These are phyloP conservation scores for Ambastaia sidthimunki DNA, from an alignment of 2,797 vertebrate species.

Conservation along the genomic window DNA sequence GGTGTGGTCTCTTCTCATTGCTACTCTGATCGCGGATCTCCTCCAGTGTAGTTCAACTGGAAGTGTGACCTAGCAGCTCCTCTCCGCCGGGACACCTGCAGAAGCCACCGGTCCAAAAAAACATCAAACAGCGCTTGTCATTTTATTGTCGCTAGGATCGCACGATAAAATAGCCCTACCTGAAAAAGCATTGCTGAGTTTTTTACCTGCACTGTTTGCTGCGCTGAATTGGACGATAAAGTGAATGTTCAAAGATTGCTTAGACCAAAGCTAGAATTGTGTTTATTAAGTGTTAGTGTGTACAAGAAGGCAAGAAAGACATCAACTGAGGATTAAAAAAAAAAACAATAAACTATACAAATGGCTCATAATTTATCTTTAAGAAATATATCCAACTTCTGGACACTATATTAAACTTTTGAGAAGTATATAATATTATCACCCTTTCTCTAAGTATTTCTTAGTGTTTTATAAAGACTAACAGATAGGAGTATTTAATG, in stretches of 20 bases:
- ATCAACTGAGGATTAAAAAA: too few relatives aligned
- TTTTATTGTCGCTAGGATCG: not conserved
- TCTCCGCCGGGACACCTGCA: conserved; percentile 41
- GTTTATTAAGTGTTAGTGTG: not conserved
- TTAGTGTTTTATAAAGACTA: not conserved
- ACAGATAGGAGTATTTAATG: not conserved
- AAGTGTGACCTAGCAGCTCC: conserved; percentile 28
- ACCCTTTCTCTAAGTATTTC: too few relatives aligned
- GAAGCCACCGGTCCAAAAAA: conserved; percentile 10
- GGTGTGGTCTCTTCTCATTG: conserved; percentile 47
- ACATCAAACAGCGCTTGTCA: not conserved
- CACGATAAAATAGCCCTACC: not conserved
- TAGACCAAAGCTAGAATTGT: not conserved
- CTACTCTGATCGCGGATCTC: conserved; percentile 39
- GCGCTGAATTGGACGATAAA: too few relatives aligned
- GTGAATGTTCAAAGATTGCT: not conserved
- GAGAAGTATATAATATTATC: too few relatives aligned
- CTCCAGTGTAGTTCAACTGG: conserved; percentile 24
- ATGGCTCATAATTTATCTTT: too few relatives aligned
- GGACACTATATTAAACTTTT: too few relatives aligned
- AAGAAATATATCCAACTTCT: too few relatives aligned
- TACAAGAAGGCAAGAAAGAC: too few relatives aligned
- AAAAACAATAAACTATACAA: too few relatives aligned
- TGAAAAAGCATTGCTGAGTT: not conserved
- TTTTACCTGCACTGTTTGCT: not conserved